phyloP scores from a whole-genome alignment of 2,113 vertebrate genomes.

The Lathamus discolor region DNA sequence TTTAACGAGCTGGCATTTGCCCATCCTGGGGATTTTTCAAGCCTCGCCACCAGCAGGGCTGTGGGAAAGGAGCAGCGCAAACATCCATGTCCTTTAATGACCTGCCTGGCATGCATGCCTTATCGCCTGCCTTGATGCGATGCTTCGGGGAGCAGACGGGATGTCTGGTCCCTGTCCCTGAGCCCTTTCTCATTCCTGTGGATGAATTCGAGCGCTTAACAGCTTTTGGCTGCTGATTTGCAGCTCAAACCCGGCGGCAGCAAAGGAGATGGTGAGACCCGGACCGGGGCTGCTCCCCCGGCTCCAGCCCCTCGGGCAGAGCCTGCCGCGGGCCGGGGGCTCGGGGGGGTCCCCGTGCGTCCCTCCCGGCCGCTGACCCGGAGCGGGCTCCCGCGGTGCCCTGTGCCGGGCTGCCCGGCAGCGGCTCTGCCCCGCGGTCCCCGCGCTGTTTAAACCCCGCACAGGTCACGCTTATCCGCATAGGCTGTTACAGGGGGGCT shows the following conservation, averaged over 20 bases:
- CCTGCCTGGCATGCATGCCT: neutral
- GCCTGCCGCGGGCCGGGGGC: neutral
- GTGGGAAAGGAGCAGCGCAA: neutral
- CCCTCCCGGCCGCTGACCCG: constrained; percentile 9
- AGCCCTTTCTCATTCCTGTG: neutral
- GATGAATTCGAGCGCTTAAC: neutral
- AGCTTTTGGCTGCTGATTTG: neutral
- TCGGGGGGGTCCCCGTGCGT: neutral
- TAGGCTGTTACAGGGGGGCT: neutral
- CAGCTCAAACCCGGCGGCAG: neutral
- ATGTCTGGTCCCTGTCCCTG: neutral
- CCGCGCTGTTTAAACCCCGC: neutral
- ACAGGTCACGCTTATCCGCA: neutral
- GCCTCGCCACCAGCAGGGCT: constrained; percentile 9
- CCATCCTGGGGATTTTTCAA: neutral
- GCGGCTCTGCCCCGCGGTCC: neutral
- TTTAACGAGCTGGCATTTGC: neutral
- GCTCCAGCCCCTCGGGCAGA: neutral
- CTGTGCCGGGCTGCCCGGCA: neutral
- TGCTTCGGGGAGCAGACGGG: neutral
- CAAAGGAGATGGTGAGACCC: neutral
- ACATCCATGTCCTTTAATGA: neutral
- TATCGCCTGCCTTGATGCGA: neutral
- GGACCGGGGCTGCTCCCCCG: fast-evolving
- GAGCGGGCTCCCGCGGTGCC: neutral